phyloP scores from a whole-genome alignment of 92 coral and sea anemone species.

The Actinostola sp. region DNA sequence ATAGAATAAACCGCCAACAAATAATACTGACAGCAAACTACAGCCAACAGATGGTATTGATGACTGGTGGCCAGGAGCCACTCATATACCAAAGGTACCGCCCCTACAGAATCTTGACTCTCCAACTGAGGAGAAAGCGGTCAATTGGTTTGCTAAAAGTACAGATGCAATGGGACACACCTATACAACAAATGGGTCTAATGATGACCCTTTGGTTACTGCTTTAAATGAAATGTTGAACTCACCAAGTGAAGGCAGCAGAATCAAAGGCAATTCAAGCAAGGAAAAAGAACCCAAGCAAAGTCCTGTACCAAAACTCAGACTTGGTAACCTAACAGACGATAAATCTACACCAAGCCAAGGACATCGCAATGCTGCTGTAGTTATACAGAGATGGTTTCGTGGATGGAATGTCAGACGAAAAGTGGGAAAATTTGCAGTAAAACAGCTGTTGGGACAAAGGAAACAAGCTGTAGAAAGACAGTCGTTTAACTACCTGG shows the following conservation, averaged over 20 bases:
- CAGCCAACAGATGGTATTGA: slow-evolving; percentile 37
- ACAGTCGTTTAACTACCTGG: slow-evolving; percentile 25
- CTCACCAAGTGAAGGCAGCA: slow-evolving; percentile 18
- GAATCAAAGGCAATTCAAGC: slow-evolving; percentile 13
- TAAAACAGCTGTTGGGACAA: slow-evolving; percentile 65
- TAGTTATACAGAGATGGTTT: slow-evolving; percentile 83
- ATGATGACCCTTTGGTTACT: slow-evolving; percentile 28
- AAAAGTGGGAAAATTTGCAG: slow-evolving; percentile 64
- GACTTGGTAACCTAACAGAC: slow-evolving; percentile 42
- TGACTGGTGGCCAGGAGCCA: slow-evolving; percentile 76
- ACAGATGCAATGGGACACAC: not conserved
- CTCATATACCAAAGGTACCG: slow-evolving; percentile 68
- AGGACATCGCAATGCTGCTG: slow-evolving; percentile 62
- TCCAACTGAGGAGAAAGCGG: slow-evolving; percentile 57
- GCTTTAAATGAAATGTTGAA: slow-evolving; percentile 42
- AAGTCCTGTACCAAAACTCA: slow-evolving; percentile 65
- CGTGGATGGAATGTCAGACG: slow-evolving; percentile 82
- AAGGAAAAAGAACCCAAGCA: slow-evolving; percentile 9
- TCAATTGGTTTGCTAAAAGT: slow-evolving; percentile 24
- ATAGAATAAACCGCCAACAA: slow-evolving; percentile 18
- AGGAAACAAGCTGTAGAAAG: slow-evolving; percentile 74
- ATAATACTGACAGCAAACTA: not conserved
- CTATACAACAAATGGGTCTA: not conserved
- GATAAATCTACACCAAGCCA: slow-evolving; percentile 18
- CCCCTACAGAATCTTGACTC: slow-evolving; percentile 72